These are phyloP conservation scores for Penaeus monodon DNA, from an alignment of 2,888 invertebrate genomes.

Conservation along the genomic window DNA sequence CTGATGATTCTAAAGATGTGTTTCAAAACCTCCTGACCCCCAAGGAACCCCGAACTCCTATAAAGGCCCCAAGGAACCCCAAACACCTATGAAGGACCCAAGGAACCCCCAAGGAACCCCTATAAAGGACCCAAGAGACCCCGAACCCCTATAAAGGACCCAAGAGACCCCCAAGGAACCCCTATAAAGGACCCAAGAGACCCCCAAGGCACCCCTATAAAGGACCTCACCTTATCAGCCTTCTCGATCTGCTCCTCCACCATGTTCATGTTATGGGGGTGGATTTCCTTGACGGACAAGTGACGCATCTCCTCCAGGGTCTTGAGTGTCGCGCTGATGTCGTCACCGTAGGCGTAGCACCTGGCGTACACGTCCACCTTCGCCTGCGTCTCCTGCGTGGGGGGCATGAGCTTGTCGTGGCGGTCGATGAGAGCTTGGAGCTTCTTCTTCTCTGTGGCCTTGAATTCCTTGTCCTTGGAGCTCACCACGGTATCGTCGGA, in stretches of 20 bases:
- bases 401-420: constrained; percentile 60
- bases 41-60: too few species aligned
- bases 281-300: constrained; percentile 63
- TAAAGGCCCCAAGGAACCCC: too few species aligned
- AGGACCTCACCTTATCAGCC: constrained; percentile 61
- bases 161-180: too few species aligned
- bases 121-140: too few species aligned
- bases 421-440: constrained; percentile 63
- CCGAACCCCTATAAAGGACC: too few species aligned
- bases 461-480: constrained; percentile 63
- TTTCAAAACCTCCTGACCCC: too few species aligned
- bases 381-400: constrained; percentile 49
- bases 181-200: too few species aligned
- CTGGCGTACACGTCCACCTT: constrained; percentile 63
- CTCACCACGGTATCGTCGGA: constrained; percentile 50
- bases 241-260: constrained; percentile 65
- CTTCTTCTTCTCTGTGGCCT: constrained; percentile 63
- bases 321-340: constrained; percentile 63
- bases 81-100: too few species aligned
- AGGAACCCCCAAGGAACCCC: too few species aligned
- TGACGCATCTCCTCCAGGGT: constrained; percentile 65
- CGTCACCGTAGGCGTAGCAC: constrained; percentile 66
- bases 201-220: too few species aligned
- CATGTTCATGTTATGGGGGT: constrained; percentile 65
- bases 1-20: too few species aligned